Base-by-base conservation (phyloP, 2,888 invertebrate genomes). In the Lycia hirtaria region DNA sequence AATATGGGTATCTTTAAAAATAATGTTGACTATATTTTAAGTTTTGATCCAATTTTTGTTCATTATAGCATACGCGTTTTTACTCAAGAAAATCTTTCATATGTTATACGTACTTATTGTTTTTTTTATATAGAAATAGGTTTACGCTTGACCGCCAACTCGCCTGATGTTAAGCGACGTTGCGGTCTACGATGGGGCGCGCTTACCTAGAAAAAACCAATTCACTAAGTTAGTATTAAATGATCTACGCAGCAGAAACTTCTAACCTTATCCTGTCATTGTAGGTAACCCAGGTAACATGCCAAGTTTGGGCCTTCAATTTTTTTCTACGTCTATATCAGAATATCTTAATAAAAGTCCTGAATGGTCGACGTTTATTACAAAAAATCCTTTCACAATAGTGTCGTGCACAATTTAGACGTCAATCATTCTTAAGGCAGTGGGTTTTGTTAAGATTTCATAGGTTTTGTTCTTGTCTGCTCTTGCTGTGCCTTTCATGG, bases 401-500 rank as follows among this genome's bases (percentile, higher is more conserved):
- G 61, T 65, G 67, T 74, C 68, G 67, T 65, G 73, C 55, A 84
- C 81, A 78, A 85, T 82, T 83, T 69, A 82, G 76, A 81, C 74
- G 83, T 85, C 85, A 85, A 83, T 87, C 86, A 83, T 71, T 69
- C 61, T 75, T 71, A 73, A 71, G 76, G 72, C 71, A 67, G 49
- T 44, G 67, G 64, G 66, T 68, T 77, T 83, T 83, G 81, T 83
- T 70, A 65, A 67, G 74, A 73, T 77, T 80, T 70, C 73, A 76
- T 67, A 70, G 73, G 65, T 72, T 80, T 83, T 83, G 61, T 66
- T 56, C 53, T 43, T 56, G 67, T 48, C 62, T 60, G 62, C 67
- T 65, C 75, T 65, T 66, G 70, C 62, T 65, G 68, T 73, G 73
- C 71, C 67, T 70, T 71, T 76, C 63, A 69, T 61, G 55, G 70